Base-by-base conservation (phyloP, 2,888 invertebrate genomes). In the Drosophila anomalata region DNA sequence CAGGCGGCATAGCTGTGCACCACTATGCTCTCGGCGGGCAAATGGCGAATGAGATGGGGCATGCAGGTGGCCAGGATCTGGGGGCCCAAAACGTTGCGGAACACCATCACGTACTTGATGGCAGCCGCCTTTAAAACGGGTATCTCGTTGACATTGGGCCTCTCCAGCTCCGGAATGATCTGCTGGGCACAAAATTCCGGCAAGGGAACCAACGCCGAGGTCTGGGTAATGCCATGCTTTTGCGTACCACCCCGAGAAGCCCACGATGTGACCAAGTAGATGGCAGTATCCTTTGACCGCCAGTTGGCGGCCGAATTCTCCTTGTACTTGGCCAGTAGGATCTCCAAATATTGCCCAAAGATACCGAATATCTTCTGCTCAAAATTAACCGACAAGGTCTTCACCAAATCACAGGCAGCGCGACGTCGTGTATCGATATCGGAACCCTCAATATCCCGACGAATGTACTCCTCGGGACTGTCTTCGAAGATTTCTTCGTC, bases 401-500 rank as follows among this genome's bases (percentile, higher is more conserved):
- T 96, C 22, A 99, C 99, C 58, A 99, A 94, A 93, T 99, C 99
- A 92, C 99, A 98, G 48, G 99, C 99, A 24, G 99, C 97, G 73
- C 99, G 94, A 24, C 99, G 94, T 54, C 99, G 93, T 0, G 99
- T 99, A 91, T 99, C 99, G 70, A 98, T 96, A 92, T 99, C 99
- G 8, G 98, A 98, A 6, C 99, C 99, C 93, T 99, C 99, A 73
- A 99, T 97, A 92, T 99, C 99, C 31, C 98, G 93, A 3, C 98
- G 93, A 71, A 98, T 97, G 90, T 98, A 99, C 92, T 99, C 99
- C 89, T 99, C 98, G 0, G 99, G 97, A 90, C 99, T 99, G 90
- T 99, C 99, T 91, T 98, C 98, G 92, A 99, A 99, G 47, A 98
- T 91, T 91, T 99, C 99, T 91, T 97, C 96, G 92, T 99, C 99